These are phyloP conservation scores for Buphagus erythrorhynchus DNA, from an alignment of 2,797 vertebrate genomes.

Conservation along the genomic window DNA sequence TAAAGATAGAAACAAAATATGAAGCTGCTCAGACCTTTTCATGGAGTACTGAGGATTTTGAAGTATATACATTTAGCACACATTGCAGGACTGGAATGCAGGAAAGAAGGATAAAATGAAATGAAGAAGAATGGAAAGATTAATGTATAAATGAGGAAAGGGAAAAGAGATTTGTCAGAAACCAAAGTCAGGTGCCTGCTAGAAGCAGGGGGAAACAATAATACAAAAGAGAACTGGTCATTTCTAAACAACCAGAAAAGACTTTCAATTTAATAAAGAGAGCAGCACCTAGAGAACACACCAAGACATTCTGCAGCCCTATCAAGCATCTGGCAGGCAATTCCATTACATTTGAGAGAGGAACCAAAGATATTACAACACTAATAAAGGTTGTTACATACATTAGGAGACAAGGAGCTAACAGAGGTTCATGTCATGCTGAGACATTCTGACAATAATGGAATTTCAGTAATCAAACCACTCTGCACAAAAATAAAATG, in stretches of 20 bases:
- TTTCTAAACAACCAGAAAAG: constrained; percentile 7
- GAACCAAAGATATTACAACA: not conserved
- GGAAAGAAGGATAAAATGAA: not conserved
- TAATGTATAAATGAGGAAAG: constrained; percentile 13
- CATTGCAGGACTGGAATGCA: not conserved
- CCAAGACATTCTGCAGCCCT: not conserved
- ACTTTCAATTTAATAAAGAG: constrained; percentile 21
- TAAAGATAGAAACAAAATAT: not conserved
- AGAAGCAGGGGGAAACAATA: not conserved
- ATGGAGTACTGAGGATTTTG: not conserved
- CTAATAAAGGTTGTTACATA: not conserved
- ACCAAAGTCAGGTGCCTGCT: not conserved
- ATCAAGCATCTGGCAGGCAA: constrained; percentile 8
- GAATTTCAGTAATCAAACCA: constrained; percentile 16
- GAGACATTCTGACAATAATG: not conserved
- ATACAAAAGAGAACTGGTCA: not conserved
- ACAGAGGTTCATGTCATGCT: not conserved
- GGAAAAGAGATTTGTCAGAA: not conserved
- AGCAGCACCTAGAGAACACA: not conserved
- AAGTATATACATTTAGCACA: not conserved
- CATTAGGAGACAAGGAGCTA: not conserved
- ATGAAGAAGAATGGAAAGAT: not conserved
- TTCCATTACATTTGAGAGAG: not conserved
- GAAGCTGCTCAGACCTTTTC: not conserved
- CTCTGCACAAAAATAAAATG: not conserved